These are phyloP conservation scores for Microcebus griseorufus DNA, from an alignment of 2,113 vertebrate species.

Conservation along the genomic window DNA sequence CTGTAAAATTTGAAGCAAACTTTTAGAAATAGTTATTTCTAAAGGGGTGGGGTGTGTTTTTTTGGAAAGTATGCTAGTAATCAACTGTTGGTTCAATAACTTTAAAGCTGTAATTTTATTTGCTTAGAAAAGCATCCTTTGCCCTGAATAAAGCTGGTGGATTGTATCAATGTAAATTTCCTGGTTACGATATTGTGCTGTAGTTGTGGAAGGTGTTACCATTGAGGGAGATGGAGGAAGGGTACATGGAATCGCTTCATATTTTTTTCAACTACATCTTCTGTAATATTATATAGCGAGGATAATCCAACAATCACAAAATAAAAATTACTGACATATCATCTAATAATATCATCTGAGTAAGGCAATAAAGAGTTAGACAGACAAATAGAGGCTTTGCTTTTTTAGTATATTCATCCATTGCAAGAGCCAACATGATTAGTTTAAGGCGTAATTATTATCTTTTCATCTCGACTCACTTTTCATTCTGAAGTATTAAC, in stretches of 20 bases:
- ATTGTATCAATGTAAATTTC: background rate
- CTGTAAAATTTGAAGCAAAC: background rate
- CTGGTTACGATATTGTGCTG: background rate
- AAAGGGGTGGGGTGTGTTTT: background rate
- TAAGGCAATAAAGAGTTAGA: background rate
- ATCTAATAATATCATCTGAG: background rate
- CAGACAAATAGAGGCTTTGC: background rate
- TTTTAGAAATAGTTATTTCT: background rate
- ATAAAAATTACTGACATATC: background rate
- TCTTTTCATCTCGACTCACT: background rate
- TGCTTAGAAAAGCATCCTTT: background rate
- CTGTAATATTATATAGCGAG: background rate
- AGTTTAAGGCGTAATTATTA: background rate
- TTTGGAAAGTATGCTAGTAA: background rate
- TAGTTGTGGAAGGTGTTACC: background rate
- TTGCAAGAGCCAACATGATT: too few species aligned
- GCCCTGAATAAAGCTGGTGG: background rate
- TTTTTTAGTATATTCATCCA: background rate
- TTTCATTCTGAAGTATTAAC: background rate
- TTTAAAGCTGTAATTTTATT: background rate
- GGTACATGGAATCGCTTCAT: background rate
- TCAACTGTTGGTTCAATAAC: background rate
- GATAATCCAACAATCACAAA: background rate
- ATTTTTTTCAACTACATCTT: background rate
- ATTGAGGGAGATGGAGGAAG: background rate